phyloP scores from a whole-genome alignment of 2,113 vertebrate genomes.

The Perca fluviatilis region DNA sequence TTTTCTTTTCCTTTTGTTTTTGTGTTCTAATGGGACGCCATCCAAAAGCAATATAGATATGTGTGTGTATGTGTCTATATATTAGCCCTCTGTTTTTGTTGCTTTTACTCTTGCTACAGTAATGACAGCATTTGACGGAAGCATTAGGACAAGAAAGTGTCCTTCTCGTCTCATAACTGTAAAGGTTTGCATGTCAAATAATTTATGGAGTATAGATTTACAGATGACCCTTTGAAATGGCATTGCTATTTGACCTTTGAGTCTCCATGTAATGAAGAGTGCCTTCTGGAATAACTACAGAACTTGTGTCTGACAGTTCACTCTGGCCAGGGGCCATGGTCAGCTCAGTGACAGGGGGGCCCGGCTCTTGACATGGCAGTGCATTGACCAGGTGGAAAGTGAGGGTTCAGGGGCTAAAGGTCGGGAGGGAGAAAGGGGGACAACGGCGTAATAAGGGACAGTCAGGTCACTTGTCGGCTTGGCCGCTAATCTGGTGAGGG shows the following conservation, averaged over 20 bases:
- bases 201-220: slow-evolving; percentile 37
- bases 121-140: neutral
- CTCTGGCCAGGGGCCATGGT: slow-evolving; percentile 28
- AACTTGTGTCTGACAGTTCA: slow-evolving; percentile 41
- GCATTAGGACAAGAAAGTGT: slow-evolving; percentile 6
- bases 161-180: slow-evolving; percentile 7
- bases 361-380: slow-evolving; percentile 12
- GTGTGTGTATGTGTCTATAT: too few species aligned
- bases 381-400: slow-evolving; percentile 42
- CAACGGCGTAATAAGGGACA: slow-evolving; percentile 28
- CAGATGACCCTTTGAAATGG: slow-evolving; percentile 43
- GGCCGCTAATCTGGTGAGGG: slow-evolving; percentile 66
- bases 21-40: neutral
- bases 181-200: slow-evolving; percentile 29
- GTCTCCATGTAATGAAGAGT: slow-evolving; percentile 47
- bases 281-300: slow-evolving; percentile 53
- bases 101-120: neutral
- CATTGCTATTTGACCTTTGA: slow-evolving; percentile 59
- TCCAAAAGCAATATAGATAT: neutral
- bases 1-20: neutral
- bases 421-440: slow-evolving; percentile 32
- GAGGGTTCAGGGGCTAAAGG: slow-evolving; percentile 55
- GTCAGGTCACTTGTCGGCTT: slow-evolving; percentile 34
- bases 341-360: slow-evolving; percentile 29
- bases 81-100: neutral